Evolutionary conservation across 1,140 invertebrate genomes (phyloP), one percentile per base, ranked within the genome.

Genomic region (Cyrtorhinus lividipennis): DNA sequence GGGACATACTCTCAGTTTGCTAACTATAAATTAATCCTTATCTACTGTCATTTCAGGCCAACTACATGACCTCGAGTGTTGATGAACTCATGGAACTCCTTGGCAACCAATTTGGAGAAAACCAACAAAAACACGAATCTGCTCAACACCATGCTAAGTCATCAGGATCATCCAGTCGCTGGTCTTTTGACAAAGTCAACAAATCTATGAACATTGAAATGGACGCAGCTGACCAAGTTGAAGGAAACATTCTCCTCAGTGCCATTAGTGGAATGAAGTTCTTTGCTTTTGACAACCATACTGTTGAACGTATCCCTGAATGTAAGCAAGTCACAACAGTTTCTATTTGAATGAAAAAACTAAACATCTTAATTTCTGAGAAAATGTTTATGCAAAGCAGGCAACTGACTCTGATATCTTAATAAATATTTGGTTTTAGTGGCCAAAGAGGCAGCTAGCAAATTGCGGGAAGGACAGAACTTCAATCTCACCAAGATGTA

Each of bases 401-500:
- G 15, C 5, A 8, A 15, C 15, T 38, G 30, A 38, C 5, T 38
- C 15, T 38, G 15, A 38, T 38, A 38, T 5, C 30, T 38, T 38
- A 5, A 38, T 15, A 8, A 5, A 38, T 38, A 38, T 61, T 38
- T 38, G 20, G 5, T 65, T 68, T 45, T 62, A 77, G 73, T 64
- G 8, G 13, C 77, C 2, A 68, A 72, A 56, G 64, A 76, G n/a
- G 69, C 71, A 27, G 27, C 70, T 2, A 10, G 68, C 27, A 61
- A 69, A 1, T 63, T 81, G 0, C 69, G 66, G 22, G 67, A 78
- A 1, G 80, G 78, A 10, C 66, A 73, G 12, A 67, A 74, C 59
- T 72, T 77, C 57, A 76, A 81, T 67, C 77, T 78, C 71, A 82
- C 76, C 25, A 81, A 80, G 67, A 67, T 83, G 1, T 67, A 73